Conservation (phyloP, 1,140 invertebrate genomes). For the Hylaeus anthracinus region DNA sequence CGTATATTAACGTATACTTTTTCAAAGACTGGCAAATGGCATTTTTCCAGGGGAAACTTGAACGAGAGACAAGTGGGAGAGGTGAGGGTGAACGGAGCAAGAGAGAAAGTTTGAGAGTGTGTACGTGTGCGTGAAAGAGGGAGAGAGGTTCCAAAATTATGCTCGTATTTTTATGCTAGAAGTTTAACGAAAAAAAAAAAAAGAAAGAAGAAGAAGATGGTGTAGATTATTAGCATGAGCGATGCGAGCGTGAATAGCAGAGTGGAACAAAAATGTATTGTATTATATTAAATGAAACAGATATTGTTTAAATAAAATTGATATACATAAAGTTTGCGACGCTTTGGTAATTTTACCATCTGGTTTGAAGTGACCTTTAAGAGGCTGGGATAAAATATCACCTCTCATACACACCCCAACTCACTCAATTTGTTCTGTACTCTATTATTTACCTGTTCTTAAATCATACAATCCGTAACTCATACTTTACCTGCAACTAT, state of each 20-base stretch:
- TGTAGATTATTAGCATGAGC: conserved; percentile 64
- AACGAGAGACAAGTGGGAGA: conserved; percentile 3
- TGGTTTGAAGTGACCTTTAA: too few species aligned
- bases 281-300: conserved; percentile 76
- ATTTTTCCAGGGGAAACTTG: conserved; percentile 60
- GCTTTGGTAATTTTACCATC: background rate
- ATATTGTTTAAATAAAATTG: conserved; percentile 79
- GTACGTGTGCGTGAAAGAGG: conserved; percentile 34
- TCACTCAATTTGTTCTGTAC: too few species aligned
- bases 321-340: conserved; percentile 67
- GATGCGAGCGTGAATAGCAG: conserved; percentile 58
- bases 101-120: background rate
- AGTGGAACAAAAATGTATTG: conserved; percentile 71
- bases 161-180: conserved; percentile 76
- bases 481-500: too few species aligned
- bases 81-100: conserved; percentile 18
- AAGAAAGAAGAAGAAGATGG: background rate
- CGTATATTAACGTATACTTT: conserved; percentile 22
- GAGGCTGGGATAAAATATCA: too few species aligned
- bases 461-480: too few species aligned
- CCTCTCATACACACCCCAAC: too few species aligned
- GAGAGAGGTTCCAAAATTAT: conserved; percentile 62
- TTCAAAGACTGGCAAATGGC: conserved; percentile 74
- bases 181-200: conserved; percentile 49
- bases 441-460: too few species aligned